Conservation (phyloP, 2,888 invertebrate species). For the Phalera bucephala region DNA sequence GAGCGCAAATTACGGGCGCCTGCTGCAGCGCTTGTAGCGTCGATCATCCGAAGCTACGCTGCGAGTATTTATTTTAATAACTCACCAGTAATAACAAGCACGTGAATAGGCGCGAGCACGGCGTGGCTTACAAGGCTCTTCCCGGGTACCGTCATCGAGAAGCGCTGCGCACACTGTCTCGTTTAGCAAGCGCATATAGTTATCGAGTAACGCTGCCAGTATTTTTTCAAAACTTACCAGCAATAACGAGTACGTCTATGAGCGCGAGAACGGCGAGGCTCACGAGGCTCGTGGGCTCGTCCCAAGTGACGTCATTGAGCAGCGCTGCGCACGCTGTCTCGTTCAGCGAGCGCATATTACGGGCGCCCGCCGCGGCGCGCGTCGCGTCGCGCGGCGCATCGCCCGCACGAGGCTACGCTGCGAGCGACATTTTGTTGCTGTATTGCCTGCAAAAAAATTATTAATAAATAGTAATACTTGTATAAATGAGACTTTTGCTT, state of each 20-base stretch:
- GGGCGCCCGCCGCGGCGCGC: conserved; percentile 59
- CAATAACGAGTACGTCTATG: conserved; percentile 94
- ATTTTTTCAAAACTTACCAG: conserved; percentile 85
- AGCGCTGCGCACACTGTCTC: too few relatives aligned
- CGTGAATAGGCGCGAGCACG: too few relatives aligned
- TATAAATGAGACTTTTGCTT: too few relatives aligned
- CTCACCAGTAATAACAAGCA: too few relatives aligned
- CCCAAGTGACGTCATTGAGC: conserved; percentile 91
- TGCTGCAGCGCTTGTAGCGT: conserved; percentile 50
- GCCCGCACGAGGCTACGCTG: conserved; percentile 41
- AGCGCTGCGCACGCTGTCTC: conserved; percentile 91
- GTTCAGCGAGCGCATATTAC: conserved; percentile 90
- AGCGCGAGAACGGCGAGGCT: conserved; percentile 90
- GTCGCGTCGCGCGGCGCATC: conserved; percentile 57
- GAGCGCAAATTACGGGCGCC: conserved; percentile 85
- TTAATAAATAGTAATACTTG: background rate
- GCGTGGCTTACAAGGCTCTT: too few relatives aligned
- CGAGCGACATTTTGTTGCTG: conserved; percentile 30
- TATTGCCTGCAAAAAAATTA: conserved; percentile 29
- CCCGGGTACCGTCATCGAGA: too few relatives aligned
- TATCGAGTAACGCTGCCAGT: too few relatives aligned
- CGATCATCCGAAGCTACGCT: conserved; percentile 46
- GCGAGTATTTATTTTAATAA: too few relatives aligned
- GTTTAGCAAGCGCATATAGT: too few relatives aligned
- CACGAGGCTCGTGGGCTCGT: conserved; percentile 89